These are phyloP conservation scores for Sesia bembeciformis DNA, from an alignment of 2,888 invertebrate genomes.

Conservation along the genomic window DNA sequence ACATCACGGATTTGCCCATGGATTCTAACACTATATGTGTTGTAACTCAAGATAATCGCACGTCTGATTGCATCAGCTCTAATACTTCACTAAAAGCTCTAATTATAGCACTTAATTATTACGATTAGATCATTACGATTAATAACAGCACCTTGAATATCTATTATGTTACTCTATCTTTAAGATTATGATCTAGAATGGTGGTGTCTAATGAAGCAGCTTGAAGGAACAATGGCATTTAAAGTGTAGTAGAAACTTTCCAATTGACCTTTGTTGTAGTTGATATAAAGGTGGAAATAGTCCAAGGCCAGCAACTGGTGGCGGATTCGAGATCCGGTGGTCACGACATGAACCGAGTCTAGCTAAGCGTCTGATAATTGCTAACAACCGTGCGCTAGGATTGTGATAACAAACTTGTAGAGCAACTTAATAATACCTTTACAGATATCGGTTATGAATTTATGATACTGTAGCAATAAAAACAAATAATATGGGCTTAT, in stretches of 20 bases:
- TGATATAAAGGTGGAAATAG: slow-evolving; percentile 52
- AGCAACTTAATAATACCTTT: not conserved
- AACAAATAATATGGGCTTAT: not conserved
- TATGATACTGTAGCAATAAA: not conserved
- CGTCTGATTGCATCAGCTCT: not conserved
- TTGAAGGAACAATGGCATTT: slow-evolving; percentile 14
- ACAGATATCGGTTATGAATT: not conserved
- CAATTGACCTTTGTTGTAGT: slow-evolving; percentile 57
- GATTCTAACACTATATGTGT: not conserved
- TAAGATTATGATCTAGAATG: slow-evolving; percentile 15
- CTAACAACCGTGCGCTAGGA: not conserved
- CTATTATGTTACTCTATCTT: slow-evolving; percentile 19
- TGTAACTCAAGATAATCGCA: not conserved
- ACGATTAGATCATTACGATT: not conserved
- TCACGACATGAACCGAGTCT: slow-evolving; percentile 39
- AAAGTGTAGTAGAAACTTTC: slow-evolving; percentile 34
- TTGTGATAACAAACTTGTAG: not conserved
- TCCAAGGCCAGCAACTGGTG: slow-evolving; percentile 58
- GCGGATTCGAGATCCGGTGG: slow-evolving; percentile 62
- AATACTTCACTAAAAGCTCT: not conserved
- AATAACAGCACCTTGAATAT: slow-evolving; percentile 11
- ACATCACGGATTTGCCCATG: slow-evolving; percentile 18
- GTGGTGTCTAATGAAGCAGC: slow-evolving; percentile 5
- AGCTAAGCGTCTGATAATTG: not conserved
- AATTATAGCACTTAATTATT: not conserved